These are phyloP conservation scores for Aplysia californica DNA, from an alignment of 1,140 invertebrate species.

Conservation along the genomic window DNA sequence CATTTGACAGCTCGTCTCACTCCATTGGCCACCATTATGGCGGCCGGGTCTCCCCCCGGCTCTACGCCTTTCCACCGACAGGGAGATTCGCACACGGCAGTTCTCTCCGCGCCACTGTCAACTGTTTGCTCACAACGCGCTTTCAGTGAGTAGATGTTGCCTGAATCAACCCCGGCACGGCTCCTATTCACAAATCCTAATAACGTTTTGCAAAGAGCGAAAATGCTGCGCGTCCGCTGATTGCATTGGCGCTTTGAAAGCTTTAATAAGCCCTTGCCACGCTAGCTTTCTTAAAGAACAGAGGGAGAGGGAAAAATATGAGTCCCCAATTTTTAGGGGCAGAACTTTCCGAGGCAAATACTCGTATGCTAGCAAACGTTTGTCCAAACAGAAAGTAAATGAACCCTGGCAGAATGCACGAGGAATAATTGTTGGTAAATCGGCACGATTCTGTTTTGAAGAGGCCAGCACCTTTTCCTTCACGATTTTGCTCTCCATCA, in stretches of 20 bases:
- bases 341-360: slow-evolving; percentile 13
- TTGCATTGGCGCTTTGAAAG: slow-evolving; percentile 30
- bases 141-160: slow-evolving; percentile 28
- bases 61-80: too few species aligned
- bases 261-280: slow-evolving; percentile 28
- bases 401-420: slow-evolving; percentile 14
- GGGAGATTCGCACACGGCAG: too few species aligned
- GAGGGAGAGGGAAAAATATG: too few species aligned
- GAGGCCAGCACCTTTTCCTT: slow-evolving; percentile 6
- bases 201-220: slow-evolving; percentile 25
- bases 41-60: not conserved
- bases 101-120: slow-evolving; percentile 14
- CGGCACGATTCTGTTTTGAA: slow-evolving; percentile 11
- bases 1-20: slow-evolving; percentile 32
- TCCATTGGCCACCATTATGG: slow-evolving; percentile 29
- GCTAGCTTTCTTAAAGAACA: slow-evolving; percentile 17
- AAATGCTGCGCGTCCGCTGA: slow-evolving; percentile 12
- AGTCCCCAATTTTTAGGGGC: too few species aligned
- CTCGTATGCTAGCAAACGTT: slow-evolving; percentile 29
- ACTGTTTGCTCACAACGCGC: slow-evolving; percentile 31
- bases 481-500: not conserved
- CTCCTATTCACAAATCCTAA: slow-evolving; percentile 20
- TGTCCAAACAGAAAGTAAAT: slow-evolving; percentile 29
- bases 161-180: slow-evolving; percentile 19
- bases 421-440: slow-evolving; percentile 30